phyloP scores from a whole-genome alignment of 2,888 invertebrate species.

The Agriopis leucophaearia region DNA sequence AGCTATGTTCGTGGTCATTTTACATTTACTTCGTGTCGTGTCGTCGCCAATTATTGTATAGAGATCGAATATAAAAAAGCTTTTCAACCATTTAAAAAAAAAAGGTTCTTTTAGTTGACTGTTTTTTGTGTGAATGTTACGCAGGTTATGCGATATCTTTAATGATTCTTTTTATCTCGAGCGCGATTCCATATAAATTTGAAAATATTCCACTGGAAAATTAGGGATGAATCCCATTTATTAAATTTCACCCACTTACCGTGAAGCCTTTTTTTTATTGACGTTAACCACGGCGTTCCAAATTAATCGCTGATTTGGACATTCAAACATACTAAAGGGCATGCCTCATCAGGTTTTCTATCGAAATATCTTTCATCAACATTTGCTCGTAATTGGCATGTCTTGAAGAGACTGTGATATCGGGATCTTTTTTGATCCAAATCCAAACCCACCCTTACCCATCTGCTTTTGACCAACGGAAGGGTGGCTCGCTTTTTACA shows the following conservation, averaged over 20 bases:
- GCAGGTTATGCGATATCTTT: too few species aligned
- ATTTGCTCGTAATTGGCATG: constrained; percentile 16
- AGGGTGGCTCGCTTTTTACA: constrained; percentile 22
- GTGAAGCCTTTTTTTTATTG: too few species aligned
- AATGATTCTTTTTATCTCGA: too few species aligned
- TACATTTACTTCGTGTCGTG: constrained; percentile 7
- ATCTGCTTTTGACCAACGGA: constrained; percentile 11
- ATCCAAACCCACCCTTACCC: constrained; percentile 4
- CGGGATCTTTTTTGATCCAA: constrained; percentile 9
- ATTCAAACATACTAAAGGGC: neutral
- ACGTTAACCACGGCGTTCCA: too few species aligned
- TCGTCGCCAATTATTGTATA: constrained; percentile 4
- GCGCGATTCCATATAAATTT: too few species aligned
- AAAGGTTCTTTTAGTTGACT: neutral
- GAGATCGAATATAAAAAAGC: constrained; percentile 1
- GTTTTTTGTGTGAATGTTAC: too few species aligned
- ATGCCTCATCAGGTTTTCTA: neutral
- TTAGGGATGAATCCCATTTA: too few species aligned
- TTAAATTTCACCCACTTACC: too few species aligned
- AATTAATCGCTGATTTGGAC: neutral
- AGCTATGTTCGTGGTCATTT: constrained; percentile 9
- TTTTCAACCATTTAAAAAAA: neutral
- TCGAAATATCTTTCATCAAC: neutral
- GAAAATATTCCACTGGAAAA: too few species aligned
- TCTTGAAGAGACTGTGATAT: constrained; percentile 14